phyloP scores from a whole-genome alignment of 2,797 vertebrate species.

The Anabas testudineus region DNA sequence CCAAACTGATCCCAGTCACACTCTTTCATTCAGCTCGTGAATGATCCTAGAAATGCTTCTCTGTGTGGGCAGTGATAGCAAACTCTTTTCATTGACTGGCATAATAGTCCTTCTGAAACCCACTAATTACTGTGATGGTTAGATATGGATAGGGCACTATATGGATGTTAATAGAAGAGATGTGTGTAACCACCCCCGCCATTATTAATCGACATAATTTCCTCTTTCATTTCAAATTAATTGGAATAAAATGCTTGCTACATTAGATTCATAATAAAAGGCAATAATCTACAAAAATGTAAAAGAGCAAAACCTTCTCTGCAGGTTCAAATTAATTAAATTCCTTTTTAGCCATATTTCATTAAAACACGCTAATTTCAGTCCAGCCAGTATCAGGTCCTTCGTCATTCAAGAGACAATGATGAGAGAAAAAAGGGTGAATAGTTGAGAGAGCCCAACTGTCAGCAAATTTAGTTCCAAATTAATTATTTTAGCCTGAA shows the following conservation, averaged over 20 bases:
- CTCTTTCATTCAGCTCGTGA: constrained; percentile 49
- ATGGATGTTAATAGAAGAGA: constrained; percentile 72
- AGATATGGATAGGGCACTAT: constrained; percentile 61
- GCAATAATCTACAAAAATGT: constrained; percentile 89
- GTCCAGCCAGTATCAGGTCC: constrained; percentile 79
- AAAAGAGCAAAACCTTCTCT: constrained; percentile 84
- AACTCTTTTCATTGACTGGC: constrained; percentile 54
- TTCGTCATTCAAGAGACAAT: constrained; percentile 83
- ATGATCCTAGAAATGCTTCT: constrained; percentile 22
- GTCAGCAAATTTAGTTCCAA: constrained; percentile 92
- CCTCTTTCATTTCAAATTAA: constrained; percentile 91
- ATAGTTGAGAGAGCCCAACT: constrained; percentile 90
- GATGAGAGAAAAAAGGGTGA: constrained; percentile 72
- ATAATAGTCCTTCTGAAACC: constrained; percentile 61
- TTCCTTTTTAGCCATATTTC: constrained; percentile 90
- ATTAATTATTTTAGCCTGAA: constrained; percentile 97
- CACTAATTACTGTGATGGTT: constrained; percentile 78
- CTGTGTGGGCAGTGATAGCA: constrained; percentile 31
- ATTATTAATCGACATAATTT: constrained; percentile 91
- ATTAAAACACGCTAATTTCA: constrained; percentile 86
- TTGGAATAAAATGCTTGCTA: constrained; percentile 93
- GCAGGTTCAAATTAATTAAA: constrained; percentile 92
- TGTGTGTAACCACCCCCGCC: constrained; percentile 78
- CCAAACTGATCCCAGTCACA: constrained; percentile 37
- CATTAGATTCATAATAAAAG: constrained; percentile 91